Conservation (phyloP, 1,140 invertebrate genomes). For the Meloidogyne exigua region DNA sequence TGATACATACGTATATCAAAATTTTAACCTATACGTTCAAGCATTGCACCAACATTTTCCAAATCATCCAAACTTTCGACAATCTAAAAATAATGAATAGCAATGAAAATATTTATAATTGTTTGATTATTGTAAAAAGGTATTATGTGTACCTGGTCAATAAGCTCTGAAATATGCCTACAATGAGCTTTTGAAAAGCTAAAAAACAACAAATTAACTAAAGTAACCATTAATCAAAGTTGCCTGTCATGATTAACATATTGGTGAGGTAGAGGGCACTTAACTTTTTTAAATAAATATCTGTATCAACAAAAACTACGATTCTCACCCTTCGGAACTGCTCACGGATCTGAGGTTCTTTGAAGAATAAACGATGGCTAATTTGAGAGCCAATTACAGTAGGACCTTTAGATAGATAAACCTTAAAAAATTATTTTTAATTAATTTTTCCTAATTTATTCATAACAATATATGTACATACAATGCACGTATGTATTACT, state of each 20-base stretch:
- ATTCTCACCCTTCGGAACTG: conserved; percentile 42
- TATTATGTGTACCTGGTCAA: conserved; percentile 51
- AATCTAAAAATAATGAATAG: conserved; percentile 35
- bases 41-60: conserved; percentile 47
- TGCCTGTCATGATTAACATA: conserved; percentile 60
- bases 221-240: conserved; percentile 32
- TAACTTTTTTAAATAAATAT: neutral
- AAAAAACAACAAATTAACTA: neutral
- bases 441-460: neutral
- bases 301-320: neutral
- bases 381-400: conserved; percentile 61
- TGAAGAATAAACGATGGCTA: conserved; percentile 62
- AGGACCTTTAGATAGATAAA: conserved; percentile 59
- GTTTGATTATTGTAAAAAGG: conserved; percentile 13
- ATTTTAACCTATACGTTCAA: conserved; percentile 46
- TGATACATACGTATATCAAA: too few species aligned
- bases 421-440: neutral
- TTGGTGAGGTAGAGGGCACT: conserved; percentile 46
- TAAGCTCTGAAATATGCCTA: conserved; percentile 56
- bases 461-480: too few species aligned
- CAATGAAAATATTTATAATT: too few species aligned
- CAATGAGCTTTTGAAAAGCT: conserved; percentile 38
- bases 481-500: too few species aligned
- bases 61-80: conserved; percentile 61
- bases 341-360: conserved; percentile 58